A percentile compares a stretch with the other conserved stretches of the same genome.
Evolutionary conservation across 2,888 invertebrate species (phyloP).

Genomic region (Periphyllus acericola): DNA sequence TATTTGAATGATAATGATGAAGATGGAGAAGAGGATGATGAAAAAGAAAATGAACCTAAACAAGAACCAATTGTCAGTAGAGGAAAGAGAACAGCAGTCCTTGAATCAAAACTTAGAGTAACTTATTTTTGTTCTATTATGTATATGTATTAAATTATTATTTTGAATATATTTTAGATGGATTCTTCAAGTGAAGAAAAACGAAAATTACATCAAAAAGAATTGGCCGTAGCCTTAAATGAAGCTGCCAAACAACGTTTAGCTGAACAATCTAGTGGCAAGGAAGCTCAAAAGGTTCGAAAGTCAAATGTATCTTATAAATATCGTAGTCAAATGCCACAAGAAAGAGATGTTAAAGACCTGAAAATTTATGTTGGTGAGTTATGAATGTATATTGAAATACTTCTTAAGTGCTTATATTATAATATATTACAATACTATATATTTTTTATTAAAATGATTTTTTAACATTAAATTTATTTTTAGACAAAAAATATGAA

Average conservation of each 20-base stretch:
- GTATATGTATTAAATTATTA: not conserved
- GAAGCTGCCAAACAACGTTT: slow-evolving; percentile 92
- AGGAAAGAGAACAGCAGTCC: slow-evolving; percentile 88
- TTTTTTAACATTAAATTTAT: slow-evolving; percentile 51
- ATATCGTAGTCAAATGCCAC: slow-evolving; percentile 89
- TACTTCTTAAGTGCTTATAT: no score
- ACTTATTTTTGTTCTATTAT: slow-evolving; percentile 56
- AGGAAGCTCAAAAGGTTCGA: slow-evolving; percentile 87
- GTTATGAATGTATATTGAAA: slow-evolving; percentile 65
- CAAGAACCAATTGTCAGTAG: slow-evolving; percentile 76
- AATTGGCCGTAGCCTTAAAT: slow-evolving; percentile 89
- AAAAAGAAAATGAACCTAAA: slow-evolving; percentile 73
- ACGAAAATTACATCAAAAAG: slow-evolving; percentile 94
- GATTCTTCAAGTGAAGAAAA: slow-evolving; percentile 90
- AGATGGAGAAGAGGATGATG: slow-evolving; percentile 81
- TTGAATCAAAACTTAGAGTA: slow-evolving; percentile 89
- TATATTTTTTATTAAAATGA: not conserved
- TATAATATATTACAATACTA: not conserved
- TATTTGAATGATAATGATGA: slow-evolving; percentile 91
- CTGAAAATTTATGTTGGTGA: slow-evolving; percentile 93
- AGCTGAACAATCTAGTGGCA: slow-evolving; percentile 82
- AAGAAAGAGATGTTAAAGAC: slow-evolving; percentile 91
- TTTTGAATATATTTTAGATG: slow-evolving; percentile 63
- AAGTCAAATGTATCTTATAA: slow-evolving; percentile 97
- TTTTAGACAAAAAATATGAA: slow-evolving; percentile 92